These are phyloP conservation scores for Watersipora subatra DNA, from an alignment of 1,140 invertebrate species.

Conservation along the genomic window DNA sequence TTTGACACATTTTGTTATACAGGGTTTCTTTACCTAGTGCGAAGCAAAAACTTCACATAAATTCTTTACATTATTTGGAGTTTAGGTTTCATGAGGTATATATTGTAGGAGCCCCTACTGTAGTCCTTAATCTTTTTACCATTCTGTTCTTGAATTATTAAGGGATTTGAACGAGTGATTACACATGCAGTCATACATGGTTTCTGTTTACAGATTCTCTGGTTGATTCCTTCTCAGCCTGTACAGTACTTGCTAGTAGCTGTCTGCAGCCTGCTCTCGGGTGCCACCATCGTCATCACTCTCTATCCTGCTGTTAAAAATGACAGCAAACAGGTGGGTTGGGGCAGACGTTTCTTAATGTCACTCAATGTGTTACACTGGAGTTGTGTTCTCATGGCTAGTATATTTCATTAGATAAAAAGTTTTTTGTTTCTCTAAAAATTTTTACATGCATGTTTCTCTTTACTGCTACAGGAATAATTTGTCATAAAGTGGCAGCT, in stretches of 20 bases:
- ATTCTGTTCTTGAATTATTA: too few species aligned
- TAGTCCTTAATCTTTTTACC: too few species aligned
- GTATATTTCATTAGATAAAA: neutral
- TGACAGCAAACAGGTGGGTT: constrained; percentile 36
- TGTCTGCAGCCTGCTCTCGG: constrained; percentile 63
- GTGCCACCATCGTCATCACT: constrained; percentile 66
- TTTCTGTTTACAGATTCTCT: constrained; percentile 50
- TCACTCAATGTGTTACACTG: neutral
- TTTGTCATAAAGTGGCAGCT: too few species aligned
- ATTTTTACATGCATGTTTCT: neutral
- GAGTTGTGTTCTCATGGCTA: neutral
- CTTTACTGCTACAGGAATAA: too few species aligned
- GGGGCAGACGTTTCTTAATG: neutral
- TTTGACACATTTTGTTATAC: too few species aligned
- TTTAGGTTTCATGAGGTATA: too few species aligned
- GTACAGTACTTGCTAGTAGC: constrained; percentile 76
- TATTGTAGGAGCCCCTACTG: too few species aligned
- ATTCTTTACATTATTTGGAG: too few species aligned
- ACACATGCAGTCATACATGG: too few species aligned
- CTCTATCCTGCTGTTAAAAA: constrained; percentile 61
- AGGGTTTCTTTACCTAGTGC: too few species aligned
- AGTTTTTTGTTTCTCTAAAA: neutral
- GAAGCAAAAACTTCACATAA: too few species aligned
- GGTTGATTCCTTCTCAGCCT: constrained; percentile 66
- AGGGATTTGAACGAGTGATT: too few species aligned